Base-by-base conservation (phyloP, 2,113 vertebrate species). In the Upupa epops region DNA sequence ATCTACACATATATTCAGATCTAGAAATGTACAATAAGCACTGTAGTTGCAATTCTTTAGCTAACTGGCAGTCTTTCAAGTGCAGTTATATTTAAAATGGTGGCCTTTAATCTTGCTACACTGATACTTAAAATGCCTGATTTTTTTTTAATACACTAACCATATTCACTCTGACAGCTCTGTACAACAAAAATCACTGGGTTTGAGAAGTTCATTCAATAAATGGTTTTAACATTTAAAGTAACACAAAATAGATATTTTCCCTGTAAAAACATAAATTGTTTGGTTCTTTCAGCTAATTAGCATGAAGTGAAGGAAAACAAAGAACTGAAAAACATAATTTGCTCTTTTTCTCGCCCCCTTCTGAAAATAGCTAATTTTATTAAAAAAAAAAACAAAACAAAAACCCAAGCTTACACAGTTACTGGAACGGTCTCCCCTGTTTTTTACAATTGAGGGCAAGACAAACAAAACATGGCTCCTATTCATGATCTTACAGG, bases 51-150 rank as follows among this genome's bases (percentile, higher is more conserved):
- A 80, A 76, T 88, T 94, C 92, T 92, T 88, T 73, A 90, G 55
- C 96, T 96, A 96, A 96, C 91, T 95, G 93, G 93, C 94, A 92
- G 73, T 92, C 83, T 85, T 96, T 96, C 95, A 96, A 95, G 56
- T 72, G 58, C 93, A 96, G 93, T 95, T 96, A 95, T 72, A 90
- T 77, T 46, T 92, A 88, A 94, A 94, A 94, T 63, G 65, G 25
- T 92, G 93, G 71, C 75, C 90, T 97, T 95, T 95, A 78, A 83
- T 96, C 87, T 95, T 94, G 70, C 64, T 76, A 73, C 45, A 34
- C 36, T 88, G 87, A 17, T 96, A 83, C 80, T 94, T 93, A 88
- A 95, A 96, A 95, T 59, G 29, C n/a, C 66, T 93, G 81, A 77
- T 74, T 95, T 95, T 90, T 88, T 92, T 94, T 96, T 91, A 89